phyloP scores from a whole-genome alignment of 1,140 invertebrate genomes.

The Micrasema longulum region DNA sequence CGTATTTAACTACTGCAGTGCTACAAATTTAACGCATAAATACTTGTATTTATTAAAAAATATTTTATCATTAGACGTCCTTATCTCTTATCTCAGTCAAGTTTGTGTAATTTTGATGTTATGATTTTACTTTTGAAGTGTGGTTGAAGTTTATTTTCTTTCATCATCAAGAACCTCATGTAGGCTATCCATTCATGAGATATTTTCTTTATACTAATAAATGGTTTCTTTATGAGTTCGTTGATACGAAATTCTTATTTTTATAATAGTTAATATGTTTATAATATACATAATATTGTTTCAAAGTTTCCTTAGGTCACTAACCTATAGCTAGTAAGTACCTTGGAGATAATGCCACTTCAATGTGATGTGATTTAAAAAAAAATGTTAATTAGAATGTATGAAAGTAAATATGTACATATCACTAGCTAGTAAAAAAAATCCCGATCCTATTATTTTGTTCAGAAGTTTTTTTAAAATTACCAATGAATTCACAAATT shows the following conservation, averaged over 20 bases:
- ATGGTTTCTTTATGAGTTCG: not conserved
- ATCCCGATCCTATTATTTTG: too few species aligned
- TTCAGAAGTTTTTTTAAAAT: too few species aligned
- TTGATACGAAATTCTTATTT: constrained; percentile 4
- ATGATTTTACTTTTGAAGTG: constrained; percentile 45
- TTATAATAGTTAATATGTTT: not conserved
- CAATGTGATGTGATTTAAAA: constrained; percentile 16
- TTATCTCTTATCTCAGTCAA: constrained; percentile 27
- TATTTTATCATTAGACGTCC: constrained; percentile 26
- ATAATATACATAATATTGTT: constrained; percentile 4
- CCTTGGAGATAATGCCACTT: constrained; percentile 22
- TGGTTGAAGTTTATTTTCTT: constrained; percentile 30
- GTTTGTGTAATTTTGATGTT: constrained; percentile 39
- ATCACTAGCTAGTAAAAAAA: too few species aligned
- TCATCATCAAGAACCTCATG: not conserved
- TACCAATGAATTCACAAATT: too few species aligned
- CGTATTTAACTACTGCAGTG: not conserved
- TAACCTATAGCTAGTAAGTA: constrained; percentile 31
- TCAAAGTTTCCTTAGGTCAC: constrained; percentile 42
- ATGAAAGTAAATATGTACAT: too few species aligned
- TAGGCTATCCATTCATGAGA: not conserved
- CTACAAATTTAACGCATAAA: constrained; percentile 13
- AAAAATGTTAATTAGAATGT: too few species aligned
- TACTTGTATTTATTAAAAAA: constrained; percentile 7
- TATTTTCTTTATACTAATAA: constrained; percentile 1